These are phyloP conservation scores for Probaryconus sp. DNA, from an alignment of 1,140 invertebrate genomes.

Conservation along the genomic window DNA sequence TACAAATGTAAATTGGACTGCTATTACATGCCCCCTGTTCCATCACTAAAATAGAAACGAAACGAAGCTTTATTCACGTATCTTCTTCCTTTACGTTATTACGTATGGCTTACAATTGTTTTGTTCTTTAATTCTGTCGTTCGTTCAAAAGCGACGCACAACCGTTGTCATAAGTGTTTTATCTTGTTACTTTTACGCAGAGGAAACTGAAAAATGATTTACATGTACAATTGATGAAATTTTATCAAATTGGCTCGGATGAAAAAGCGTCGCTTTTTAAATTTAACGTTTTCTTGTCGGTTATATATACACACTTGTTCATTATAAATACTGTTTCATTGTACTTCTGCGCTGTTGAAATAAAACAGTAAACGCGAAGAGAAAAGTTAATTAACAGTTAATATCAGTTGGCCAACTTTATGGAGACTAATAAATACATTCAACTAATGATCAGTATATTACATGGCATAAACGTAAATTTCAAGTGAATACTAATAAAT, in stretches of 20 bases:
- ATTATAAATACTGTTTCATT: neutral
- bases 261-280: too few species aligned
- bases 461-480: constrained; percentile 16
- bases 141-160: too few species aligned
- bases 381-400: constrained; percentile 26
- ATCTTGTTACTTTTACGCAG: constrained; percentile 8
- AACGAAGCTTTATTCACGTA: constrained; percentile 33
- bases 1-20: constrained; percentile 50
- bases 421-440: constrained; percentile 9
- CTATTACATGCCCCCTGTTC: constrained; percentile 21
- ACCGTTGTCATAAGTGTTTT: too few species aligned
- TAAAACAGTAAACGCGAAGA: neutral
- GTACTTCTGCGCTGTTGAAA: neutral
- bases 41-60: constrained; percentile 20
- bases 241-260: neutral
- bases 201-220: constrained; percentile 3
- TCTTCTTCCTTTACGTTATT: constrained; percentile 9
- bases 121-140: too few species aligned
- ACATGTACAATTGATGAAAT: neutral
- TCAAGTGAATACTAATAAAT: constrained; percentile 22
- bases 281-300: too few species aligned
- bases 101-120: neutral
- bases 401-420: constrained; percentile 15
- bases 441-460: constrained; percentile 14
- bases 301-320: too few species aligned